Evolutionary conservation across 1,140 invertebrate species (phyloP), one percentile per base, ranked within the genome.

Genomic region (Drosophila bifasciata): DNA sequence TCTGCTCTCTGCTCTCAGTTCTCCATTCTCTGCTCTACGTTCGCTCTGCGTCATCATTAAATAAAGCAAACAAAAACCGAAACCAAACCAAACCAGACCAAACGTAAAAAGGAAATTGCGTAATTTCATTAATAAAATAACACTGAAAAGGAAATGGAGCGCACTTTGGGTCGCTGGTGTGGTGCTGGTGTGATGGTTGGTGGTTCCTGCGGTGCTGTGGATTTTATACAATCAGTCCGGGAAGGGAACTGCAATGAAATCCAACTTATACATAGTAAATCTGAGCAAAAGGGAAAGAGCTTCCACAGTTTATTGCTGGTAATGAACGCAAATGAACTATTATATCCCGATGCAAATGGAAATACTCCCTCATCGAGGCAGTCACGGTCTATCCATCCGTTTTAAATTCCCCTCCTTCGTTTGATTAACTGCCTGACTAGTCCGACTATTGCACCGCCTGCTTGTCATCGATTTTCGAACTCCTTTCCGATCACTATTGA

Each of bases 121-220:
- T 78, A 79, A 83, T 83, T 83, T 88, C 83, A 70, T 81, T 83
- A 88, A 86, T 88, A 76, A 76, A 83, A 88, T 78, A 74, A 86
- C 69, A 63, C 32, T 69, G 51, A 28, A 43, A 40, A 44, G 48
- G 39, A 53, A 49, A 50, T 43, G 46, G 43, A 70, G 52, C 43
- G 63, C 63, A 69, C 32, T 69, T 68, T 44, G 62, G 19, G 36
- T 19, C n/a, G 19, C 19, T 19, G 19, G 19, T 19, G 2, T 2
- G 19, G 19, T 19, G 19, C 19, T 21, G 2, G 3, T 4, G 19
- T 11, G 36, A 39, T 8, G 32, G 21, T 41, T 7, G 48, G 40
- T 46, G 41, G 64, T 23, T 68, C 39, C 48, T 66, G 66, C 46
- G 66, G 61, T 68, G 64, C 48, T 46, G 66, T 46, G 48, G 61